Evolutionary conservation across 2,888 invertebrate genomes (phyloP), one percentile per base, ranked within the genome.

Genomic region (Rhopalosiphum nymphaeae): DNA sequence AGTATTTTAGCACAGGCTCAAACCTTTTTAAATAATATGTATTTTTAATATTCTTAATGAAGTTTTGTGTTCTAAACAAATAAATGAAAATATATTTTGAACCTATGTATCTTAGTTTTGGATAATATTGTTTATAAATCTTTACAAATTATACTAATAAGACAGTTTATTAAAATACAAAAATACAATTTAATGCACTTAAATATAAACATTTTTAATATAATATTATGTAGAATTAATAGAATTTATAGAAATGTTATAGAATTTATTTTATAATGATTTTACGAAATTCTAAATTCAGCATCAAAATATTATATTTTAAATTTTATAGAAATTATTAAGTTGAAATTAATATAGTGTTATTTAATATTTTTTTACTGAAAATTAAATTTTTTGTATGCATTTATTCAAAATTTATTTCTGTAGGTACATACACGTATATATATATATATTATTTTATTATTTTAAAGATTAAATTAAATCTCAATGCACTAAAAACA

Each of bases 391-490:
- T 78, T 36, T 42, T 78, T 36, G 36, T 78, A 36, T 36, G 21
- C 36, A 78, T 36, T 78, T 78, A 78, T 78, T 78, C 78, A 78
- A 78, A 78, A 78, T 78, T 21, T 36, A 78, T 78, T 78, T 36
- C 21, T 36, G 21, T 36, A 25, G 21, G 21, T 36, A 36, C 9
- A 36, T 36, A 78, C 0, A 53, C 16, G 3, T 53, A 49, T 49
- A 67, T 67, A 36, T 78, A 46, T 46, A 46, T 7, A 46, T 78
- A 21, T 36, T 78, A 0, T 87, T 46, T 90, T 90, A 90, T 67
- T 90, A 90, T 67, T 90, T 90, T 67, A 61, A n/a, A n/a, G 11
- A 61, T 57, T 61, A 89, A 67, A 49, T 46, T 84, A 36, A 78
- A 91, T 53, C 5, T 26, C 25, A 42, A 78, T 16, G 26, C 3